phyloP scores from a whole-genome alignment of 2,888 invertebrate genomes.

The Drosophila stalkeri region DNA sequence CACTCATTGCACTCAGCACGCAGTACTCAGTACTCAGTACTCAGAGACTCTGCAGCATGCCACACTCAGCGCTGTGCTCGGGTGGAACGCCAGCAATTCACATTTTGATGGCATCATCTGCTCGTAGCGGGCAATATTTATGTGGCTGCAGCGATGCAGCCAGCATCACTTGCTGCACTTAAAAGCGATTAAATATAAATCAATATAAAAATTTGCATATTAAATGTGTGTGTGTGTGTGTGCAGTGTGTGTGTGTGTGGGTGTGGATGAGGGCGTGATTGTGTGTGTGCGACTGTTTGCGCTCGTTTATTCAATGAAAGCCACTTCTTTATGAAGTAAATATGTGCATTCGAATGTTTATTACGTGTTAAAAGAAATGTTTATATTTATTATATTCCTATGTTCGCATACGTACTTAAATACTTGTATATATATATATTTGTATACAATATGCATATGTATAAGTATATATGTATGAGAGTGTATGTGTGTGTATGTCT shows the following conservation, averaged over 20 bases:
- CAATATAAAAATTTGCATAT: conserved; percentile 77
- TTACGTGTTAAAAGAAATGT: conserved; percentile 33
- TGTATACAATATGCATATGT: background rate
- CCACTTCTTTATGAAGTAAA: conserved; percentile 45
- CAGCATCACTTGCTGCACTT: conserved; percentile 58
- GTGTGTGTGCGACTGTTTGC: conserved; percentile 16
- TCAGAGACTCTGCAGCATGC: background rate
- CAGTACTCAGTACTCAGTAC: conserved; percentile 48
- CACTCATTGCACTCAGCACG: conserved; percentile 55
- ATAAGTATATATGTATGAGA: background rate
- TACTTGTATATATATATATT: background rate
- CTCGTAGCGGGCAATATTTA: conserved; percentile 51
- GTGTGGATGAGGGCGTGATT: background rate
- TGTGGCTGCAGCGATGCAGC: conserved; percentile 40
- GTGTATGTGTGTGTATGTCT: background rate
- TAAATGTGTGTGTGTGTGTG: conserved; percentile 38
- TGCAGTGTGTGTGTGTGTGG: conserved; percentile 5
- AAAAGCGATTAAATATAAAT: conserved; percentile 81
- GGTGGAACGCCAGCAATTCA: conserved; percentile 28
- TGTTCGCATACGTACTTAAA: background rate
- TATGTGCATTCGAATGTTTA: conserved; percentile 39
- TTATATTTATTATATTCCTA: conserved; percentile 35
- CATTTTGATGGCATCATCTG: conserved; percentile 72
- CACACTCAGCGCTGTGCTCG: background rate
- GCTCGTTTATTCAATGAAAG: conserved; percentile 46